Base-by-base conservation (phyloP, 1,140 invertebrate genomes). In the Gonioctena quinquepunctata region DNA sequence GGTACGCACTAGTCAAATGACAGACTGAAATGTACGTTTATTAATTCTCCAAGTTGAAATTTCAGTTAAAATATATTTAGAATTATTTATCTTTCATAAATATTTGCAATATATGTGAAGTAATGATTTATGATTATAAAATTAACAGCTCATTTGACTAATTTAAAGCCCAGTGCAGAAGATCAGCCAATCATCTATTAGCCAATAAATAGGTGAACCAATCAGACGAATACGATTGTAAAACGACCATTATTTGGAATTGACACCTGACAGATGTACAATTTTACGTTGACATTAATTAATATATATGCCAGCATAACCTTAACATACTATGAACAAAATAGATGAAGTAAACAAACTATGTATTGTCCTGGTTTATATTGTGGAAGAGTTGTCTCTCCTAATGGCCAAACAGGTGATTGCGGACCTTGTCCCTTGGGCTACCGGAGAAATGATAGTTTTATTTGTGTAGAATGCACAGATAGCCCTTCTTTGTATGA, bases 361-460 rank as follows among this genome's bases (percentile, higher is more conserved):
- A 72, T 76, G 74, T 69, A 57, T 54, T 96, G 95, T 84, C 94
- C 94, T 7, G 95, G 95, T 1, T 80, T 91, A 22, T 97, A 96
- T 80, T 97, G 95, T 84, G 95, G 95, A 11, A 86, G 92, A 27
- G 87, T 87, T 28, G 77, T 87, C 49, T 76, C 90, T 5, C 81
- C 83, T 1, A 89, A 92, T 85, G 91, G 89, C 28, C 89, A 86
- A 27, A 93, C 90, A 87, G 90, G 90, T 77, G 88, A 89, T 48
- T 96, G 95, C 79, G 92, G 95, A 8, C 91, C 94, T 0, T 98
- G 96, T 83, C 93, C 94, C 0, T 84, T 94, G 70, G 96, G 95
- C 0, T 96, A 85, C 70, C 83, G 91, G 61, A 85, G 89, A 69
- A 91, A 92, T 77, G 84, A 82, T 0, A 83, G 83, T 18, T 91